Evolutionary conservation across 2,797 vertebrate species (phyloP).

Genomic region (Manis crassicaudata): DNA sequence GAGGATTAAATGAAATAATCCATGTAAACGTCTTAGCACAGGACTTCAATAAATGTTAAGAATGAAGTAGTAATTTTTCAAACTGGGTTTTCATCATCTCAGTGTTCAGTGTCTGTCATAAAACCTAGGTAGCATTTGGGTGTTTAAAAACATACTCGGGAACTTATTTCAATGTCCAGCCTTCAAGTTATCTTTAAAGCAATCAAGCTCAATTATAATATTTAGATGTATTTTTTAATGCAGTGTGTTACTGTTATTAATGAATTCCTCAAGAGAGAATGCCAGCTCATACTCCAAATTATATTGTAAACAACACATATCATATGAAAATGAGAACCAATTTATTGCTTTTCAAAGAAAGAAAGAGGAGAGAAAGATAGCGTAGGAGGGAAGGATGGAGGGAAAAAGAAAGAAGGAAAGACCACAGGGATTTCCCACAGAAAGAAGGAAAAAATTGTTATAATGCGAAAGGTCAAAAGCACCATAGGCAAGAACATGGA

Average conservation of each 20-base stretch:
- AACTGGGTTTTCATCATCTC: not conserved
- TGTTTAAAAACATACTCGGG: not conserved
- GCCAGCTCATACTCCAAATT: not conserved
- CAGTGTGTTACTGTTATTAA: not conserved
- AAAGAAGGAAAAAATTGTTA: conserved; percentile 4
- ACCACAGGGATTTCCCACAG: not conserved
- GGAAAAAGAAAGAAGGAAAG: too few relatives aligned
- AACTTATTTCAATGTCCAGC: not conserved
- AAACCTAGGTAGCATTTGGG: not conserved
- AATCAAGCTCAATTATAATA: not conserved
- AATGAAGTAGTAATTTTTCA: not conserved
- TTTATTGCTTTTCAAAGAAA: not conserved
- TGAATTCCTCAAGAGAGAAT: not conserved
- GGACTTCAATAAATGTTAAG: not conserved
- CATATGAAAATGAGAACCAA: not conserved
- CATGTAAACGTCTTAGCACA: not conserved
- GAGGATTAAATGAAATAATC: not conserved
- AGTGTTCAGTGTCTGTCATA: not conserved
- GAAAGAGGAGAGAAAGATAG: not conserved
- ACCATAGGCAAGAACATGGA: not conserved
- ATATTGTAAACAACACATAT: not conserved
- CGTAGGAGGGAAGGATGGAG: not conserved
- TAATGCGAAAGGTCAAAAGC: conserved; percentile 15
- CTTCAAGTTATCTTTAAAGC: not conserved
- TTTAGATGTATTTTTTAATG: not conserved